Conservation (phyloP, 2,113 vertebrate species). For the Axis porcinus region DNA sequence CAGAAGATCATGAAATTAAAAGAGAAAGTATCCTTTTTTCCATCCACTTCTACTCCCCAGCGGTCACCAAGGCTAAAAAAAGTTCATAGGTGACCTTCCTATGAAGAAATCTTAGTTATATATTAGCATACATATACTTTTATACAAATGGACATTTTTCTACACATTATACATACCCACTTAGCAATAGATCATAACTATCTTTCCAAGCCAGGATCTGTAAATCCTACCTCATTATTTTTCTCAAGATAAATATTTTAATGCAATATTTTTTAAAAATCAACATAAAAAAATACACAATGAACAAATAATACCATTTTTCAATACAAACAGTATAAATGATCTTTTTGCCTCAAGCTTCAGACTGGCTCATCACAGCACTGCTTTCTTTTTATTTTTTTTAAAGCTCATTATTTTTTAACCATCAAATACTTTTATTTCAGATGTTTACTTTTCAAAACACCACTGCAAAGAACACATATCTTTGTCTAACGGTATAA, state of each 20-base stretch:
- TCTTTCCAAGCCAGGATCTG: background rate
- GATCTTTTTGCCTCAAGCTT: background rate
- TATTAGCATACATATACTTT: background rate
- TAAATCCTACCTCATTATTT: background rate
- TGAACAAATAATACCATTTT: background rate
- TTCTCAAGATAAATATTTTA: background rate
- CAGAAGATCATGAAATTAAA: background rate
- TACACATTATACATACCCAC: background rate
- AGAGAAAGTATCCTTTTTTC: background rate
- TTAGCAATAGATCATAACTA: background rate
- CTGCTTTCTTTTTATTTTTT: background rate
- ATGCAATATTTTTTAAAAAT: background rate
- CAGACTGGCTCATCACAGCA: background rate
- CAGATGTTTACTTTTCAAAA: conserved; percentile 5
- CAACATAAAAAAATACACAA: background rate
- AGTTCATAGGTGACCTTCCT: background rate
- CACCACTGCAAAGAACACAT: background rate
- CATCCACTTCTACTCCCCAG: background rate
- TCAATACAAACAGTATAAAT: background rate
- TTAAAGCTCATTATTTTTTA: background rate
- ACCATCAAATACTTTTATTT: background rate
- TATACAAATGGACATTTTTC: background rate
- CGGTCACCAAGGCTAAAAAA: background rate
- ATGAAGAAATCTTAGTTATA: background rate
- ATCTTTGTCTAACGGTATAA: background rate